Base-by-base conservation (phyloP, 2,797 vertebrate genomes). In the Alouatta caraya region DNA sequence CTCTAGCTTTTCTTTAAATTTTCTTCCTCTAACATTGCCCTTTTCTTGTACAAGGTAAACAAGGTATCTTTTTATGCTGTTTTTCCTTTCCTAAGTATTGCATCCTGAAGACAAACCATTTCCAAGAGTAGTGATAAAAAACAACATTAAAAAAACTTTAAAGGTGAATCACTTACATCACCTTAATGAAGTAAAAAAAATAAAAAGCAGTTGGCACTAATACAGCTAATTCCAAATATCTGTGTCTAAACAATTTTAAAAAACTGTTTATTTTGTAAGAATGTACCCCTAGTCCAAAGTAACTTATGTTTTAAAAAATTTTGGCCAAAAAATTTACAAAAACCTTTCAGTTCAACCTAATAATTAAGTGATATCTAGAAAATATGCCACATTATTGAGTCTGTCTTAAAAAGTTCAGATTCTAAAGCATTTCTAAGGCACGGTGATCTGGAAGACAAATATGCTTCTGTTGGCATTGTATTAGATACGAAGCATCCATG, bases 391-490 rank as follows among this genome's bases (percentile, higher is more conserved):
- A 96, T 97, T 93, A 98, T 98, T 98, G 98, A 98, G 97, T 98
- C 98, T 99, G 75, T 96, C 98, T 99, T 98, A 98, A 98, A 98
- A 98, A 97, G 97, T 95, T 97, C 96, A 96, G 97, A 96, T 98
- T 98, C 98, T 98, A 98, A 98, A 98, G 98, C 98, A 98, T 98
- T 98, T 24, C 98, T 99, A 99, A 99, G 99, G 99, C 99, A 99
- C 99, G 96, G 98, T 98, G 98, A 98, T 98, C 98, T 67, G 98
- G 98, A 98, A 98, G 98, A 98, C 96, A 96, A 97, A 96, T 97
- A 99, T 97, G 97, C 98, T 99, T 98, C 98, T 97, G 96, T 94
- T 97, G 90, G 98, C 94, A 90, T 90, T 98, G 96, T 30, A 87
- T 98, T 98, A 98, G 97, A 97, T 90, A 98, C 26, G 61, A 96